Evolutionary conservation across 2,797 vertebrate genomes (phyloP), one percentile per base, ranked within the genome.

Genomic region (Bovichtus diacanthus): DNA sequence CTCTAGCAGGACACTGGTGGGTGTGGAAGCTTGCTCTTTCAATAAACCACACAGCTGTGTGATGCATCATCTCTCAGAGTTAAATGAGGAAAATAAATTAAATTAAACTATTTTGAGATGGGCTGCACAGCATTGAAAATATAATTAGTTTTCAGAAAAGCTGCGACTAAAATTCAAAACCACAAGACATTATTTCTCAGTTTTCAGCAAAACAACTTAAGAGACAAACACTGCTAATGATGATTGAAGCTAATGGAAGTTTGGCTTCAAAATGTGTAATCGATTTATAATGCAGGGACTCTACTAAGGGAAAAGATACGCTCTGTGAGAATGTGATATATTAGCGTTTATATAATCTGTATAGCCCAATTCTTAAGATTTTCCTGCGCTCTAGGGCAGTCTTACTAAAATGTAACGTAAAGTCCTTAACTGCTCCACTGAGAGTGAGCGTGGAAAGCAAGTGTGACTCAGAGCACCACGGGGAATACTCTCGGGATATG

Each of bases 381-480:
- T 76, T 59, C 18, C 21, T 50, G 29, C 65, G 39, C 65, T 70
- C 25, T 4, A 44, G 55, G 41, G 69, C 62, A 85, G 63, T 72
- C 12, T 66, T 41, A 70, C 55, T 31, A 64, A 34, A 74, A 80
- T 59, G 21, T 53, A 81, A 67, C 61, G 51, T 66, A 79, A 87
- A 81, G 62, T 73, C 38, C 34, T 63, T 75, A 74, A 81, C 43
- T 59, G 61, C 59, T 74, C 77, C 60, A 27, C 61, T 65, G 73
- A 72, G 76, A 78, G 34, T 29, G 53, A 82, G 66, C 19, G 21
- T 66, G 44, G 41, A 86, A 74, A 84, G 43, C 25, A 55, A 77
- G 62, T 61, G 53, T 73, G 80, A 79, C 71, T 87, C 78, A 79
- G 43, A 63, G 55, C 59, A 68, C 68, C 60, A 8, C 49, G 41